Conservation (phyloP, 2,113 vertebrate genomes). For the Actenoides hombroni region DNA sequence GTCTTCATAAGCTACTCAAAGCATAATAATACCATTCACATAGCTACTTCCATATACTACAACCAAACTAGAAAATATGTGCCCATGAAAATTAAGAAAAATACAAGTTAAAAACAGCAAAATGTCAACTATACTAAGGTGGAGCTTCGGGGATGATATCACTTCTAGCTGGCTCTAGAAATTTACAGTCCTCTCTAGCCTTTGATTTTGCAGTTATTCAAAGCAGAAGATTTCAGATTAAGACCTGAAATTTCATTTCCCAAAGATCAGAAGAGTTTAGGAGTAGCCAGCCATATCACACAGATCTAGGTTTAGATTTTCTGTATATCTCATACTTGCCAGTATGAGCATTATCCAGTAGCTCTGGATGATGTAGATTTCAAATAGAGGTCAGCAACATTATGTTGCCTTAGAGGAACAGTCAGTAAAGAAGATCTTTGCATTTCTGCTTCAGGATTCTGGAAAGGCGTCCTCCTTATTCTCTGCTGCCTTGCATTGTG, state of each 20-base stretch:
- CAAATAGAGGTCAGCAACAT: background rate
- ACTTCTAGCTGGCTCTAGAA: background rate
- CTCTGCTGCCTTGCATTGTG: background rate
- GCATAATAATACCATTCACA: background rate
- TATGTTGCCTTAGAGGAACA: background rate
- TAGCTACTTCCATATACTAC: background rate
- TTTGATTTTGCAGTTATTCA: background rate
- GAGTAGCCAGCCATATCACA: background rate
- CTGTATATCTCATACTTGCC: background rate
- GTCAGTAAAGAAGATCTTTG: background rate
- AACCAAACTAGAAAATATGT: background rate
- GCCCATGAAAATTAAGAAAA: background rate
- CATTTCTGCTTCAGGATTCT: background rate
- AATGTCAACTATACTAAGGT: background rate
- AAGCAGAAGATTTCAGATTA: background rate
- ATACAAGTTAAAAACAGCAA: background rate
- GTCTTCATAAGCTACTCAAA: slow-evolving; percentile 38
- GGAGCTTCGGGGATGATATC: background rate
- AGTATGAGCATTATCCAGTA: background rate
- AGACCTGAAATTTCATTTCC: background rate
- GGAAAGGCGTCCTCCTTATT: background rate
- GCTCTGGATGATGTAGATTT: background rate
- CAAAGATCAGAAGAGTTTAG: background rate
- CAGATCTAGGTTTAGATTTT: background rate
- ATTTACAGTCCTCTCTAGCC: background rate